phyloP scores from a whole-genome alignment of 1,140 invertebrate species.

The Procambarus virginalis region DNA sequence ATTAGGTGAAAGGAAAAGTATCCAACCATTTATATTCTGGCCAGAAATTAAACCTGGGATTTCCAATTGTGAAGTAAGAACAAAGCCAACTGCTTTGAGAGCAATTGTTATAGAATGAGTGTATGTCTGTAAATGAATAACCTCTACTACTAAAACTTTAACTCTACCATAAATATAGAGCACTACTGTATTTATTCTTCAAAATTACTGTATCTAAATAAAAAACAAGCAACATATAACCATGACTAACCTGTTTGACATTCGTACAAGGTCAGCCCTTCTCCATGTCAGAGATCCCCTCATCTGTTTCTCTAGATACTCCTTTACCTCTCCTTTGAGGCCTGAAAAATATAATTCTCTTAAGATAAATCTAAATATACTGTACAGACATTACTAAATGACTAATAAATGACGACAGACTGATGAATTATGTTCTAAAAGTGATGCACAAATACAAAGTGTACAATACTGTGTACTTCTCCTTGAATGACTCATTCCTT shows the following conservation, averaged over 20 bases:
- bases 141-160: no score
- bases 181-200: not conserved
- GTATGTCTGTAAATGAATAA: no score
- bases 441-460: not conserved
- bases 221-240: not conserved
- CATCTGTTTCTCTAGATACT: conserved; percentile 91
- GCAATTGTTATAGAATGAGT: no score
- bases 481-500: no score
- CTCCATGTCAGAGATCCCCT: conserved; percentile 85
- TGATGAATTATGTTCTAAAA: not conserved
- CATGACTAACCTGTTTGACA: conserved; percentile 64
- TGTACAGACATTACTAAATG: not conserved
- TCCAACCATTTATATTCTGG: no score
- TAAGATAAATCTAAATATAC: not conserved
- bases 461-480: not conserved
- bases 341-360: conserved; percentile 13
- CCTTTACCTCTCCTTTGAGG: conserved; percentile 86
- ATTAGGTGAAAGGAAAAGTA: no score
- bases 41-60: no score
- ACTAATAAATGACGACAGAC: not conserved
- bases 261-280: conserved; percentile 71
- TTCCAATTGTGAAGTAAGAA: no score
- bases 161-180: no score
- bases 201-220: no score
- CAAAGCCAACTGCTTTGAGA: no score